These are phyloP conservation scores for Aphrocallistes beatrix DNA, from an alignment of 37 sponge, comb jelly and placozoan species.

Conservation along the genomic window DNA sequence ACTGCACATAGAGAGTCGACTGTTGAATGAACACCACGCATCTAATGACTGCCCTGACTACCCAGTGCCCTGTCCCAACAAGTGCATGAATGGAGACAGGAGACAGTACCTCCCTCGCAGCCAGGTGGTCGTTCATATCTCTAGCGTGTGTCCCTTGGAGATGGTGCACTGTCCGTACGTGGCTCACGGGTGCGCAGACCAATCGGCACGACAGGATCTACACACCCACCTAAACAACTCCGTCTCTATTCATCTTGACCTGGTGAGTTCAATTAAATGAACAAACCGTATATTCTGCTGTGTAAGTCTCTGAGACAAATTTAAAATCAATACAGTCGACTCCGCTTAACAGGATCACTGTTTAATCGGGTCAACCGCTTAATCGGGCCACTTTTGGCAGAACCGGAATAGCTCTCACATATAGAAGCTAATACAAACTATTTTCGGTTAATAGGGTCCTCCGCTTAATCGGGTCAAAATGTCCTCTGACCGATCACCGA, in stretches of 20 bases:
- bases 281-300: not conserved
- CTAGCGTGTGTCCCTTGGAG: not conserved
- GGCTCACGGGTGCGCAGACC: not conserved
- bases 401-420: no score
- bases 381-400: no score
- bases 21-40: constrained; percentile 6
- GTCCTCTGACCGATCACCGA: no score
- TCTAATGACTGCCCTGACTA: not conserved
- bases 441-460: no score
- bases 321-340: no score
- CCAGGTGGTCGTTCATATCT: not conserved
- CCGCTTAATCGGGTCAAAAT: no score
- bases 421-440: no score
- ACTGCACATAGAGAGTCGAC: constrained; percentile 9
- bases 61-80: constrained; percentile 10
- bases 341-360: no score
- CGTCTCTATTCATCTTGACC: not conserved
- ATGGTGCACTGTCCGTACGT: not conserved
- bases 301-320: not conserved
- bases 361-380: no score
- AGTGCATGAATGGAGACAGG: not conserved
- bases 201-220: not conserved
- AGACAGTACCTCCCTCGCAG: not conserved
- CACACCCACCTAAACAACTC: not conserved
- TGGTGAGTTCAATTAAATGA: no score